Base-by-base conservation (phyloP, 2,888 invertebrate species). In the Steinernema carpocapsae region DNA sequence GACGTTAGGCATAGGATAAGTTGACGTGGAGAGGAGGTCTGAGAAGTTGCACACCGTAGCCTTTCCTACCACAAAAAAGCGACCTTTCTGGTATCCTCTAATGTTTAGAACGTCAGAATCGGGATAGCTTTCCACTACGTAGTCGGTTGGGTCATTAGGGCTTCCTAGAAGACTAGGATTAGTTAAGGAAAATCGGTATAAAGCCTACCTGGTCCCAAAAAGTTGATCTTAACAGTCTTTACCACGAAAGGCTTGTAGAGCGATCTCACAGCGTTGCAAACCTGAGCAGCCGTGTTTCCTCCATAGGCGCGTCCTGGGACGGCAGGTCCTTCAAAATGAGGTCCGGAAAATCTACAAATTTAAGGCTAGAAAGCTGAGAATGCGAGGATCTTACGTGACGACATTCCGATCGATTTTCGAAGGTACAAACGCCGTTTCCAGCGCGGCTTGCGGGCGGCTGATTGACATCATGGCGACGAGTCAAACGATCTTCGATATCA, bases 351-450 rank as follows among this genome's bases (percentile, higher is more conserved):
- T 14, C 64, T 64, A 26, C 6, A 48, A 48, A 43, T 12, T 43
- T 43, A 14, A 43, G 14, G 43, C 7, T n/a, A 48, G 17, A 4
- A 48, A 7, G 2, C 17, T 4, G 2, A 48, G 19, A 48, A 48
- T 48, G 48, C 48, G 17, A 4, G 19, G 14, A 48, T 19, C 64
- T 29, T 29, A 64, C 64, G 64, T 64, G 2, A 32, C 64, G 3
- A 64, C 64, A 64, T 64, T 26, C 26, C 64, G 32, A 64, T 64
- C 64, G 64, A 64, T 64, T 29, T 26, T 22, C 32, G 32, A 2
- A 26, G 64, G 64, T 4, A 64, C 64, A 26, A 64, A 64, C 26
- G 29, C 64, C 6, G 26, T 64, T 29, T 64, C 64, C 29, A 64
- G 64, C 64, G 24, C 64, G 3, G 32, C 29, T 26, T 32, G 64